Evolutionary conservation across 2,113 vertebrate species (phyloP).

Genomic region (Lepisosteus osseus): DNA sequence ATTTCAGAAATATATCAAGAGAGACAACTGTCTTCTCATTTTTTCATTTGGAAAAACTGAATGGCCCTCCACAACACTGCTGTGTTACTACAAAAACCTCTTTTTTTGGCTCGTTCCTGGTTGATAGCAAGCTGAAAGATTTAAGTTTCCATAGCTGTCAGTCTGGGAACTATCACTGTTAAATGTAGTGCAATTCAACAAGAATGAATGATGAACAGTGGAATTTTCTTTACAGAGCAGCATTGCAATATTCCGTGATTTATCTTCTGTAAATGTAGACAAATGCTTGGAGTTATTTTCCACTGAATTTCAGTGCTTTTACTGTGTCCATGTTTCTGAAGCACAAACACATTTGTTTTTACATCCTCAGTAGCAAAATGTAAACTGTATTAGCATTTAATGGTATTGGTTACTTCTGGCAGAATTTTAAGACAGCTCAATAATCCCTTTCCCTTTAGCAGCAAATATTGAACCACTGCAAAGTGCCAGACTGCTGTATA

Average conservation of each 20-base stretch:
- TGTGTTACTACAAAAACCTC: no score
- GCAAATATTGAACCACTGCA: background rate
- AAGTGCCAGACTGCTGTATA: background rate
- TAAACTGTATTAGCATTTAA: background rate
- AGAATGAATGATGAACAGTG: background rate
- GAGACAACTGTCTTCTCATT: no score
- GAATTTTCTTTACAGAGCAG: background rate
- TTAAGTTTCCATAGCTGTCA: conserved; percentile 1
- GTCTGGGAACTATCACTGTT: background rate
- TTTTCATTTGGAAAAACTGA: no score
- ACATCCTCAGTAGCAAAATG: background rate
- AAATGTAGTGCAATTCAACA: background rate
- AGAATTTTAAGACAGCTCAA: background rate
- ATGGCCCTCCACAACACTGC: no score
- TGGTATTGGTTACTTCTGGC: background rate
- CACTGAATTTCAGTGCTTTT: background rate
- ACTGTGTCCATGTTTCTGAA: background rate
- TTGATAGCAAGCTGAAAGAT: background rate
- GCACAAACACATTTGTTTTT: conserved; percentile 8
- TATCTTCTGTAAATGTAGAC: background rate
- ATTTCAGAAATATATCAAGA: no score
- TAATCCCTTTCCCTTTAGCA: background rate
- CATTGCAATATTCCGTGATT: background rate
- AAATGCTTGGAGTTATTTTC: background rate
- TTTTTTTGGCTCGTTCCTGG: no score